These are phyloP conservation scores for Apotomis turbidana DNA, from an alignment of 2,888 invertebrate species.

Conservation along the genomic window DNA sequence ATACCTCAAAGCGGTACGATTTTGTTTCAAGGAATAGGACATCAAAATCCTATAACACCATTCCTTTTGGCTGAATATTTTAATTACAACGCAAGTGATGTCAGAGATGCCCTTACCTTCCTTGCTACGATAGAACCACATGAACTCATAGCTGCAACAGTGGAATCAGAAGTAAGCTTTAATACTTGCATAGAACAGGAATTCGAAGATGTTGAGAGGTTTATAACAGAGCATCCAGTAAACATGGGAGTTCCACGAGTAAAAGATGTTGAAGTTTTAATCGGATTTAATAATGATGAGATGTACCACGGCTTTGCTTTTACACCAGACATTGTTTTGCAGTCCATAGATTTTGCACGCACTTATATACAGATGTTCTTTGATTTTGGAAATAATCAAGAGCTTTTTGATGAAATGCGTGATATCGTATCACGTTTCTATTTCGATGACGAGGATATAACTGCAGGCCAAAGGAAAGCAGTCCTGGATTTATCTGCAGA, in stretches of 20 bases:
- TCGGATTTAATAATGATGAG: slow-evolving; percentile 40
- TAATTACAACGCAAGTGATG: slow-evolving; percentile 5
- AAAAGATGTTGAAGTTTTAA: slow-evolving; percentile 36
- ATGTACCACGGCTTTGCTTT: not conserved
- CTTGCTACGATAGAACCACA: slow-evolving; percentile 15
- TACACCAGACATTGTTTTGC: not conserved
- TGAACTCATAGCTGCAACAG: slow-evolving; percentile 25
- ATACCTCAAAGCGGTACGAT: slow-evolving; percentile 34
- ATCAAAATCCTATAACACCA: slow-evolving; percentile 6
- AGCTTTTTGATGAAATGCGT: slow-evolving; percentile 46
- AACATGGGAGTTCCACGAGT: slow-evolving; percentile 10
- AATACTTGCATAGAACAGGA: slow-evolving; percentile 38
- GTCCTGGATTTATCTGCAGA: slow-evolving; percentile 54
- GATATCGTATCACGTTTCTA: slow-evolving; percentile 50
- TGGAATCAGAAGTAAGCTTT: slow-evolving; percentile 12
- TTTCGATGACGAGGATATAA: slow-evolving; percentile 50
- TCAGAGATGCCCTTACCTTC: slow-evolving; percentile 25
- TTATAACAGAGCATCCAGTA: slow-evolving; percentile 31
- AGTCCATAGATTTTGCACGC: slow-evolving; percentile 27
- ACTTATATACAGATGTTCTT: slow-evolving; percentile 35
- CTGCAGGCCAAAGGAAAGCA: slow-evolving; percentile 37
- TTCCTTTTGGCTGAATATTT: slow-evolving; percentile 31
- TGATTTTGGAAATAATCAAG: slow-evolving; percentile 41
- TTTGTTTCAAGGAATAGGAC: not conserved
- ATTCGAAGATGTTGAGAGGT: slow-evolving; percentile 24